Base-by-base conservation (phyloP, 2,113 vertebrate species). In the Gobius niger region DNA sequence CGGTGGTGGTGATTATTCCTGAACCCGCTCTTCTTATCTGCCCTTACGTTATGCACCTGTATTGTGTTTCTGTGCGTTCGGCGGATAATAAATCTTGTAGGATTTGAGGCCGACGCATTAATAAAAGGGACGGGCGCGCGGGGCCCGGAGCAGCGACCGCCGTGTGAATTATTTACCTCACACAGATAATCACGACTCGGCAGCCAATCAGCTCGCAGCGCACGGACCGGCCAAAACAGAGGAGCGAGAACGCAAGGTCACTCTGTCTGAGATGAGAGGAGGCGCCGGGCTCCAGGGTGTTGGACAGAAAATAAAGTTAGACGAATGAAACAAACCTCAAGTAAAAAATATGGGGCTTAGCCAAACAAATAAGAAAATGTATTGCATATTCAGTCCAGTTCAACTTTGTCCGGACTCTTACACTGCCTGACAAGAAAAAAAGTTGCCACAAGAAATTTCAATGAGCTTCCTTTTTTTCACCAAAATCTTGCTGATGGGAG, bases 41-140 rank as follows among this genome's bases (percentile, higher is more conserved):
- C 6, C 52, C 16, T 16, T 19, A 10, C 52, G 19, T 54, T 24
- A 54, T 18, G 18, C 52, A 54, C 52, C 52, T 24, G n/a, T 12
- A 18, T 54, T 24, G 52, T 53, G 51, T 19, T 19, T 53, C 19
- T 19, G 51, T 54, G 52, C 52, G 18, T 54, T 24, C 6, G 9
- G 9, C 18, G 9, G 18, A 54, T 54, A 19, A 54, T 54, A 54
- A 54, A 54, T 54, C 52, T 54, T 54, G 52, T 54, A 54, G 52
- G 18, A 54, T 54, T 54, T 54, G 18, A 18, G 52, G 52, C 24
- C 11, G 52, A 19, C 16, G 52, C 52, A 54, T 54, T 54, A 54
- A 54, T 54, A 24, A 54, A 54, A 24, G 52, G 52, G 52, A 54
- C 52, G 52, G 52, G 18, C 16, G 18, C 18, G n/a, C 16, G 51